Evolutionary conservation across 2,888 invertebrate species (phyloP).

Genomic region (Osmoderma eremita): DNA sequence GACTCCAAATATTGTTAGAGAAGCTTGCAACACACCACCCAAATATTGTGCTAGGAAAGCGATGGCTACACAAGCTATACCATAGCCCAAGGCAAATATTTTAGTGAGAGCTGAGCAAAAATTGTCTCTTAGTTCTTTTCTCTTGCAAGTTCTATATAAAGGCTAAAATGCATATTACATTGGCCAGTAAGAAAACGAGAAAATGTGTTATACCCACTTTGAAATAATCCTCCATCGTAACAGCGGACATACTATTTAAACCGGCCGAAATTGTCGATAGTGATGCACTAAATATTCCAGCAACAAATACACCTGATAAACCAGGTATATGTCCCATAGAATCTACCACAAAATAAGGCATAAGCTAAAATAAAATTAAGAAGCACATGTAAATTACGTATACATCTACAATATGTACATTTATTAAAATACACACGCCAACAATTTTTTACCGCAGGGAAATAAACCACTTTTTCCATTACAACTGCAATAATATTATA

Average conservation of each 20-base stretch:
- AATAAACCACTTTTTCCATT: no score
- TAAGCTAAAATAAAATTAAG: conserved; percentile 62
- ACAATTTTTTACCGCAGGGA: no score
- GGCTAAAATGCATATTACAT: conserved; percentile 57
- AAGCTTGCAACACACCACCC: conserved; percentile 84
- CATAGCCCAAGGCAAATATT: conserved; percentile 75
- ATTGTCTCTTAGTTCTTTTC: conserved; percentile 53
- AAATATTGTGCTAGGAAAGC: conserved; percentile 83
- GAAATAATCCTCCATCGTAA: conserved; percentile 87
- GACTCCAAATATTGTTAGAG: conserved; percentile 84
- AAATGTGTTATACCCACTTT: conserved; percentile 56
- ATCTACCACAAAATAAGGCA: conserved; percentile 80
- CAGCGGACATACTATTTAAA: conserved; percentile 87
- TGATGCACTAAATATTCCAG: conserved; percentile 89
- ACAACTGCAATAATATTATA: no score
- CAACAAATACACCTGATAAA: conserved; percentile 85
- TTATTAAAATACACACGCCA: no score
- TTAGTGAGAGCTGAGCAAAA: conserved; percentile 66
- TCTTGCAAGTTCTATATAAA: conserved; percentile 55
- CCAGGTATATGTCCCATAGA: conserved; percentile 77
- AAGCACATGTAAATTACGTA: background rate
- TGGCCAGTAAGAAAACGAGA: background rate
- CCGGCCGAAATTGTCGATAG: conserved; percentile 89
- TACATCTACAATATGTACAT: background rate
- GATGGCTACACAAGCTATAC: conserved; percentile 77